These are phyloP conservation scores for Aplidium turbinatum DNA, from an alignment of 23 tunicate genomes.

Conservation along the genomic window DNA sequence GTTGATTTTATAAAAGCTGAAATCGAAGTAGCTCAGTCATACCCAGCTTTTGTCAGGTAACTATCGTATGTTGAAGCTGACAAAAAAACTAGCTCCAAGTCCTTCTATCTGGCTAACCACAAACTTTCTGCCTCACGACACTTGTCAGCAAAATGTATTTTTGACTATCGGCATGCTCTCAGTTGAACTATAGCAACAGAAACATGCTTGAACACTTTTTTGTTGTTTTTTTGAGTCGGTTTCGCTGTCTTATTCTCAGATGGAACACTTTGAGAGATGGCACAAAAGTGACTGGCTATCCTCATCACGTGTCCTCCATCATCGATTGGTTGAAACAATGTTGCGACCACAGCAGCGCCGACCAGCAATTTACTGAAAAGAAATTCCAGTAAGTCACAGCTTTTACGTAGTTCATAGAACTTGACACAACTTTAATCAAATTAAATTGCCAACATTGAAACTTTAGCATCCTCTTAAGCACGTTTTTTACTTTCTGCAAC, in stretches of 20 bases:
- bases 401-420: no score
- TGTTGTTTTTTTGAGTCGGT: no score
- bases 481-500: no score
- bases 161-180: no score
- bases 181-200: no score
- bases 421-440: background rate
- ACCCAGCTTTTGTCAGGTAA: constrained; percentile 21
- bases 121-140: no score
- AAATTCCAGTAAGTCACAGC: constrained; percentile 10
- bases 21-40: background rate
- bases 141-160: no score
- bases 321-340: constrained; percentile 7
- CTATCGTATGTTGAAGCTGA: background rate
- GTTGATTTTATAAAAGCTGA: background rate
- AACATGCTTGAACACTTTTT: no score
- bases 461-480: no score
- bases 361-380: background rate
- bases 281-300: constrained; percentile 2
- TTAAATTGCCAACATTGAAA: no score
- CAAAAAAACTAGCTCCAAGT: background rate
- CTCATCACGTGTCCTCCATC: background rate
- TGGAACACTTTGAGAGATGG: background rate
- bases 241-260: background rate
- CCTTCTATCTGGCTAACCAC: no score
- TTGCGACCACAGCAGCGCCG: background rate